A percentile compares a stretch with the other conserved stretches of the same genome.
Evolutionary conservation across 2,888 invertebrate genomes (phyloP).

Genomic region (Agriopis leucophaearia): DNA sequence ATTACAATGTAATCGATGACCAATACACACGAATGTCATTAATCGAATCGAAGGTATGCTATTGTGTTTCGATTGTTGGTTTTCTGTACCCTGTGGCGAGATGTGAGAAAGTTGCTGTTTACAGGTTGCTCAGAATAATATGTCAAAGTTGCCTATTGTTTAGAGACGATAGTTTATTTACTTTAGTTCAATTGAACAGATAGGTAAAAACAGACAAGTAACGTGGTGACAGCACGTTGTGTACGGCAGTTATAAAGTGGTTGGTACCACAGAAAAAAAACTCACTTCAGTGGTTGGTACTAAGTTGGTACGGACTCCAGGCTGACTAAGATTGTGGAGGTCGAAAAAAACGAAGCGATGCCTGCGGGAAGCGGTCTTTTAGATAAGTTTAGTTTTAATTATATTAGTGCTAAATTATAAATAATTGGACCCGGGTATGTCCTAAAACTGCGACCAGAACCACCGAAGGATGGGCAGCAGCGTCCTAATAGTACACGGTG

Average conservation of each 20-base stretch:
- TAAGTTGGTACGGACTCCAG: too few relatives aligned
- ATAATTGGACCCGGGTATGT: too few relatives aligned
- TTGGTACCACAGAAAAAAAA: too few relatives aligned
- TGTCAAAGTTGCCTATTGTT: constrained; percentile 26
- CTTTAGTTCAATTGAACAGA: neutral
- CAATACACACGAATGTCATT: constrained; percentile 72
- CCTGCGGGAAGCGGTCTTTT: too few relatives aligned
- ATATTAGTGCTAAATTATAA: too few relatives aligned
- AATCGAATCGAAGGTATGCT: constrained; percentile 82
- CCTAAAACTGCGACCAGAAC: too few relatives aligned
- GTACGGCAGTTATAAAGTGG: neutral
- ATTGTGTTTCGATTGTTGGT: constrained; percentile 80
- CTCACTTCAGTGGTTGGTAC: neutral
- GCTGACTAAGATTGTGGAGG: too few relatives aligned
- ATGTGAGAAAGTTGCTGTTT: constrained; percentile 40
- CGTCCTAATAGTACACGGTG: too few relatives aligned
- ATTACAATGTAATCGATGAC: constrained; percentile 35
- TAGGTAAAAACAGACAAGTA: neutral
- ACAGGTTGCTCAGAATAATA: constrained; percentile 35
- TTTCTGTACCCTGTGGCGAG: constrained; percentile 46
- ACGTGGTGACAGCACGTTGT: neutral
- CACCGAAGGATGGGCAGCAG: too few relatives aligned
- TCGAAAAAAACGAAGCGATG: too few relatives aligned
- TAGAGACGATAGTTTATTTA: constrained; percentile 3
- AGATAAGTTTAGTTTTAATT: too few relatives aligned